Evolutionary conservation across 1,140 invertebrate species (phyloP).

Genomic region (Nasonia giraulti): DNA sequence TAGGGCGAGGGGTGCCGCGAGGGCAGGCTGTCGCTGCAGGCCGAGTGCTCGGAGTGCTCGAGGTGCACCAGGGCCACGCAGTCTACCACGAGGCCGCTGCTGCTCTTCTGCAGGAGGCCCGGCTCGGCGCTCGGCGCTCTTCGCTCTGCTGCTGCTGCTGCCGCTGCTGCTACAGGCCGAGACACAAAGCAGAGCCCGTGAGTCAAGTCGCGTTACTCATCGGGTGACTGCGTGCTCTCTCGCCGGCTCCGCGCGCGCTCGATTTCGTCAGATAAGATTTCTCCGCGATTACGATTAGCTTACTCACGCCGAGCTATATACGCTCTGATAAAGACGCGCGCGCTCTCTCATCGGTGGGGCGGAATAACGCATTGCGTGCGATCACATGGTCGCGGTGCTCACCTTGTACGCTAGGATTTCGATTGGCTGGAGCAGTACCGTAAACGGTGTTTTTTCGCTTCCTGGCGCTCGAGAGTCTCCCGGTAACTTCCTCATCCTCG

Average conservation of each 20-base stretch:
- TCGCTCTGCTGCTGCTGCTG: background rate
- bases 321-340: too few relatives aligned
- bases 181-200: background rate
- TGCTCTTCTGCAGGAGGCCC: conserved; percentile 24
- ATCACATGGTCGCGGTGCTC: background rate
- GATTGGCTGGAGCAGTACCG: conserved; percentile 50
- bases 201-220: background rate
- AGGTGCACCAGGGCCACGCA: conserved; percentile 66
- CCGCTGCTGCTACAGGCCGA: background rate
- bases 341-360: too few relatives aligned
- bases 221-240: too few relatives aligned
- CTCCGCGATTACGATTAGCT: background rate
- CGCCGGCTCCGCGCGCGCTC: background rate
- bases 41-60: background rate
- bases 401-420: conserved; percentile 27
- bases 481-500: conserved; percentile 64
- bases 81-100: conserved; percentile 59
- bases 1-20: conserved; percentile 84
- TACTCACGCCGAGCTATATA: background rate
- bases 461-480: conserved; percentile 52
- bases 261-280: background rate
- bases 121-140: background rate
- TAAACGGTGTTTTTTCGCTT: conserved; percentile 60
- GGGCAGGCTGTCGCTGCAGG: conserved; percentile 70
- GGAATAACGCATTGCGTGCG: too few relatives aligned